Percentiles rank a stretch among this genome's conserved stretches.
Conservation (phyloP, 2,797 vertebrate genomes). For the Tarsius wallacei region DNA sequence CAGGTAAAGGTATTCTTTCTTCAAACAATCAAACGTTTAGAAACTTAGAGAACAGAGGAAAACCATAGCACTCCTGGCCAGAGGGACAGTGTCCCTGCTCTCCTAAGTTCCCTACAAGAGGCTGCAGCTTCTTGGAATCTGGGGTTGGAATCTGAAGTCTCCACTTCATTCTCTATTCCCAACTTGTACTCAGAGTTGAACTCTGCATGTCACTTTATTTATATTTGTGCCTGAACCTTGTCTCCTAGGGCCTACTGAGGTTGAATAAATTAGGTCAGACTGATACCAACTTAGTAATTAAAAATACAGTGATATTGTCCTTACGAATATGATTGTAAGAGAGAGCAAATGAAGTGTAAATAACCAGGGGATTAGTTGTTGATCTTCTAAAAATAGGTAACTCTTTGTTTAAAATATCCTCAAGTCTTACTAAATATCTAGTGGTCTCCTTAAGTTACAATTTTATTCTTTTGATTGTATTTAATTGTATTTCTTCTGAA, state of each 20-base stretch:
- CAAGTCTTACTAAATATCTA: not conserved
- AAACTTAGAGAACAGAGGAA: not conserved
- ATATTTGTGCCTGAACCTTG: not conserved
- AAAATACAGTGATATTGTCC: not conserved
- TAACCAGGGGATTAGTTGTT: not conserved
- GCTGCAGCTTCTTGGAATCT: not conserved
- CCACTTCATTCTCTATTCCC: not conserved
- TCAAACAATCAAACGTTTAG: not conserved
- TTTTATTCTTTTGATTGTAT: not conserved
- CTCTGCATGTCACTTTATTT: not conserved
- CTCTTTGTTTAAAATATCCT: constrained; percentile 31
- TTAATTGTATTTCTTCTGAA: not conserved
- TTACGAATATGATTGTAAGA: not conserved
- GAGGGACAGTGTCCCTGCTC: not conserved
- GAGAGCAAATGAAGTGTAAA: not conserved
- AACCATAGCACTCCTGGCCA: no score
- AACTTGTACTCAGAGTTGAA: not conserved
- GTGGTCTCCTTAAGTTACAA: not conserved
- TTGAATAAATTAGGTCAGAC: not conserved
- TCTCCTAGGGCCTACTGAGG: not conserved
- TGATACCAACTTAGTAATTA: not conserved
- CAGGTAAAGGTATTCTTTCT: not conserved
- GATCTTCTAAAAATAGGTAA: constrained; percentile 2
- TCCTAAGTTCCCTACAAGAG: not conserved
- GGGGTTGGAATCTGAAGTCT: not conserved